Conservation (phyloP, 2,113 vertebrate species). For the Callochromis pleurospilus region DNA sequence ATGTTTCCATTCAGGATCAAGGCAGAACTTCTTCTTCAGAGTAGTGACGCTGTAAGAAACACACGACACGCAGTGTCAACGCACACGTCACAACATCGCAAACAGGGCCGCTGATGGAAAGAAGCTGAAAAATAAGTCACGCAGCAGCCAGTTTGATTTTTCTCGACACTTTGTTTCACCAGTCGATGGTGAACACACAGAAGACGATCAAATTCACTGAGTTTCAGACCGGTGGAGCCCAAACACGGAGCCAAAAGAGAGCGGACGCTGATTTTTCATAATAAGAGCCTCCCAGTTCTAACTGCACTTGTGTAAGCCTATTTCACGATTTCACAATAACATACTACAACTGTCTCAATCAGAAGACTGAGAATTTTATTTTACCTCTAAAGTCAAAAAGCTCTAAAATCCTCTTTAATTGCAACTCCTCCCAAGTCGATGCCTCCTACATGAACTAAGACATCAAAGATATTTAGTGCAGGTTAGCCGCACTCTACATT, state of each 20-base stretch:
- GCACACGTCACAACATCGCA: neutral
- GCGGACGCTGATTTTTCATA: neutral
- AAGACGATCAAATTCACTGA: rapidly evolving
- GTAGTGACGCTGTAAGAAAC: neutral
- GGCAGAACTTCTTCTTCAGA: rapidly evolving
- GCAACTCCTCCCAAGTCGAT: rapidly evolving
- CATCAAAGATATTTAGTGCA: neutral
- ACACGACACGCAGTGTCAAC: neutral
- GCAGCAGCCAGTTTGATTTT: rapidly evolving
- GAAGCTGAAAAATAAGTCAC: neutral
- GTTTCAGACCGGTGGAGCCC: neutral
- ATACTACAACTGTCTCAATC: neutral
- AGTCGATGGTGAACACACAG: neutral
- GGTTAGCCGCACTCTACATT: rapidly evolving
- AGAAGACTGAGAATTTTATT: neutral
- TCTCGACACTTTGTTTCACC: neutral
- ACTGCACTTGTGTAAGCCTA: neutral
- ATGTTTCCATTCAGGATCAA: neutral
- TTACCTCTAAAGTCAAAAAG: neutral
- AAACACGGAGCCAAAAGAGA: neutral
- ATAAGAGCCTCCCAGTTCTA: neutral
- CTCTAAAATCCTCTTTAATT: rapidly evolving
- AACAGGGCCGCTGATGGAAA: neutral
- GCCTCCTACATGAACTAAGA: rapidly evolving
- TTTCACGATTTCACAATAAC: neutral